phyloP scores from a whole-genome alignment of 1,140 invertebrate genomes.

The Luehdorfia chinensis region DNA sequence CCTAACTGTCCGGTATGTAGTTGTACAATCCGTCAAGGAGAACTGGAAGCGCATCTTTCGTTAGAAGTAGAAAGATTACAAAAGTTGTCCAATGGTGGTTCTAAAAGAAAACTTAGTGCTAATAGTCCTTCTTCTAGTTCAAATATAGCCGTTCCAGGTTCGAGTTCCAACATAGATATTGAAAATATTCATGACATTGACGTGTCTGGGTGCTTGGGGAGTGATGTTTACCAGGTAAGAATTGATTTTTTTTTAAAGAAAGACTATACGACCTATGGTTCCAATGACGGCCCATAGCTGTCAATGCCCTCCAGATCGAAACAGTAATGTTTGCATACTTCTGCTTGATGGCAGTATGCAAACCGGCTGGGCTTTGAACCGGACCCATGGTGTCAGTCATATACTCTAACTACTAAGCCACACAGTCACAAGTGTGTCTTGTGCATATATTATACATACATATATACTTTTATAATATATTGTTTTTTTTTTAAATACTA shows the following conservation, averaged over 20 bases:
- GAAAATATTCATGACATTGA: slow-evolving; percentile 51
- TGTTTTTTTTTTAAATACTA: slow-evolving; percentile 5
- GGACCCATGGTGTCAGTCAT: too few relatives aligned
- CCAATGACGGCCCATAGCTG: too few relatives aligned
- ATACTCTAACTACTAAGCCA: too few relatives aligned
- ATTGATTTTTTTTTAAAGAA: too few relatives aligned
- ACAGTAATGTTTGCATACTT: too few relatives aligned
- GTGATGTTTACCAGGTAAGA: slow-evolving; percentile 70
- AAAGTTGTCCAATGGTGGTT: slow-evolving; percentile 48
- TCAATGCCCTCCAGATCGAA: too few relatives aligned
- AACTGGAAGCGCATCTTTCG: slow-evolving; percentile 60
- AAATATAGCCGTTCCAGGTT: slow-evolving; percentile 44
- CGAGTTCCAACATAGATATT: slow-evolving; percentile 42
- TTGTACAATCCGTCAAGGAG: slow-evolving; percentile 66
- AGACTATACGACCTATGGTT: too few relatives aligned
- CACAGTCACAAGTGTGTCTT: too few relatives aligned
- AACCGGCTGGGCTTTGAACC: too few relatives aligned
- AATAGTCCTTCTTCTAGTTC: slow-evolving; percentile 40
- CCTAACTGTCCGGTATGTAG: slow-evolving; percentile 71
- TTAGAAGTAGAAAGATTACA: slow-evolving; percentile 66
- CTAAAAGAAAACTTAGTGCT: slow-evolving; percentile 55
- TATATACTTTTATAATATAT: slow-evolving; percentile 3
- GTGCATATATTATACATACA: too few relatives aligned
- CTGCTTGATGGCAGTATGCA: too few relatives aligned
- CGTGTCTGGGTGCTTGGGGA: slow-evolving; percentile 59